Conservation (phyloP, 2,888 invertebrate species). For the Caenorhabditis imperialis region DNA sequence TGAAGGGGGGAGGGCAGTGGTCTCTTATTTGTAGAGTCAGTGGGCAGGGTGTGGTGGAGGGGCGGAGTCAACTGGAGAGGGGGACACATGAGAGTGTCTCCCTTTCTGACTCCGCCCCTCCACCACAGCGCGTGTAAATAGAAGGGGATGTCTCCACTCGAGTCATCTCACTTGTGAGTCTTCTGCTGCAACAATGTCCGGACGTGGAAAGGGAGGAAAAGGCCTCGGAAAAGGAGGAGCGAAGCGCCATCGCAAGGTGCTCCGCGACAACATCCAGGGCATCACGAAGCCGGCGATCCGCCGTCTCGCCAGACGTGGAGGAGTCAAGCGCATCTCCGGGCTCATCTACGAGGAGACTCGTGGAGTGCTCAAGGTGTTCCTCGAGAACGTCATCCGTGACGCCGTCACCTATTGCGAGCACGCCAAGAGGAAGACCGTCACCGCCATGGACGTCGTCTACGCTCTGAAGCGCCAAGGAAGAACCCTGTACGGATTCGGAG, state of each 20-base stretch:
- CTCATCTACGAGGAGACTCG: constrained; percentile 67
- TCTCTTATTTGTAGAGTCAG: no score
- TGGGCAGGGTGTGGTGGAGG: no score
- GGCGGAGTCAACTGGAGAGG: no score
- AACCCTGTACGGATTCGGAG: constrained; percentile 77
- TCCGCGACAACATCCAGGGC: constrained; percentile 73
- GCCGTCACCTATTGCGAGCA: constrained; percentile 91
- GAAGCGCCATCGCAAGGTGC: constrained; percentile 83
- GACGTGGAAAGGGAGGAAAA: constrained; percentile 87
- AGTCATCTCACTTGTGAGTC: no score
- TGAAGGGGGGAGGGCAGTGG: no score
- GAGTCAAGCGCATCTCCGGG: constrained; percentile 77
- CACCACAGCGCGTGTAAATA: no score
- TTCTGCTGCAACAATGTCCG: constrained; percentile 83
- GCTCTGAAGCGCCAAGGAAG: constrained; percentile 76
- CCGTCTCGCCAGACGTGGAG: constrained; percentile 80
- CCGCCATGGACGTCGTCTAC: constrained; percentile 90
- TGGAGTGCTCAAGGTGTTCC: constrained; percentile 80
- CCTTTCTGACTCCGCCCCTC: no score
- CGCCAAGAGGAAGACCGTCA: constrained; percentile 90
- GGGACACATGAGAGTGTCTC: no score
- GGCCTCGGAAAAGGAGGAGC: constrained; percentile 87
- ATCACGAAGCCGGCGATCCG: constrained; percentile 78
- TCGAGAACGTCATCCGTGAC: constrained; percentile 88
- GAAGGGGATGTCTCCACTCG: no score